Evolutionary conservation across 2,888 invertebrate genomes (phyloP).

Genomic region (Lepidochrysops patricia): DNA sequence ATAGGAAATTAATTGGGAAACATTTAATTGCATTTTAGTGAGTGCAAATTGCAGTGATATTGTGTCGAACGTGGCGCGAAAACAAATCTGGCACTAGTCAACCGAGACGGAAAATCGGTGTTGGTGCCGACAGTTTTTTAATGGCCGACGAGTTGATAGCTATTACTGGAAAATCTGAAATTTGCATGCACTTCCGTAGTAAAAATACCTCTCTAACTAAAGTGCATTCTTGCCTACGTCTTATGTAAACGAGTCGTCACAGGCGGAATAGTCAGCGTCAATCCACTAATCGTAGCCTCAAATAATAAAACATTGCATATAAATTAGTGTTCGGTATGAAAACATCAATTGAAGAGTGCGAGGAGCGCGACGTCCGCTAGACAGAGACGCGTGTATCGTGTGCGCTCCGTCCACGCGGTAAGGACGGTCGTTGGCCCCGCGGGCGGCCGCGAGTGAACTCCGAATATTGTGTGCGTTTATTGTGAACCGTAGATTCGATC

Average conservation of each 20-base stretch:
- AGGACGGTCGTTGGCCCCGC: slow-evolving; percentile 73
- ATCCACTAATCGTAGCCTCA: slow-evolving; percentile 12
- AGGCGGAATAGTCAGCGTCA: not conserved
- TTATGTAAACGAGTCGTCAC: not conserved
- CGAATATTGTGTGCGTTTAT: slow-evolving; percentile 62
- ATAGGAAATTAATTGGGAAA: no score
- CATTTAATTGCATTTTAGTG: no score
- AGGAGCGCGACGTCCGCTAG: slow-evolving; percentile 46
- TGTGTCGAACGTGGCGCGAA: slow-evolving; percentile 24
- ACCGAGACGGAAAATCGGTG: not conserved
- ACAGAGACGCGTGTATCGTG: slow-evolving; percentile 46
- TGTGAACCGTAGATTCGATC: slow-evolving; percentile 30
- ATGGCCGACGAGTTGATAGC: not conserved
- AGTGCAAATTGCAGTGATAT: no score
- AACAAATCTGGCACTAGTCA: slow-evolving; percentile 16
- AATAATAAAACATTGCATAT: slow-evolving; percentile 21
- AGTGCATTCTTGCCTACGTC: not conserved
- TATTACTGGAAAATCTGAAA: no score
- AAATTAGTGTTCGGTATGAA: slow-evolving; percentile 27
- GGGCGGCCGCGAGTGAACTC: slow-evolving; percentile 68
- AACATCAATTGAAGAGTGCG: slow-evolving; percentile 37
- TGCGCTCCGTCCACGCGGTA: slow-evolving; percentile 58
- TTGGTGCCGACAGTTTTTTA: not conserved
- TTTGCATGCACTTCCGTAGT: no score
- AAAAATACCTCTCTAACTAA: no score